These are phyloP conservation scores for Rhopalosiphum nymphaeae DNA, from an alignment of 2,888 invertebrate genomes.

Conservation along the genomic window DNA sequence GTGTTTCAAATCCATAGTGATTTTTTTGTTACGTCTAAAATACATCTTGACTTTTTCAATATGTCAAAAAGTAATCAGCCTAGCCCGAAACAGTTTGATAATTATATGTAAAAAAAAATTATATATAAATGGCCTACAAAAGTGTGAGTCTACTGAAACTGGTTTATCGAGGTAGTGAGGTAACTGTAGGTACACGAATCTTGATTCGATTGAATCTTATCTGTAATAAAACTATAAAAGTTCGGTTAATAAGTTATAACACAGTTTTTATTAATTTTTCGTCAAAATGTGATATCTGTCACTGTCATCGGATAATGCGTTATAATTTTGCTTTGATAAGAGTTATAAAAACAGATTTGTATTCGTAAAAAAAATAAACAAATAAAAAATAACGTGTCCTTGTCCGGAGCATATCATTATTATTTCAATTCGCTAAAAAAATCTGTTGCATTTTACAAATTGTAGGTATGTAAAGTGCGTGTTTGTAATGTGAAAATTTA, in stretches of 20 bases:
- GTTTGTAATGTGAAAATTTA: neutral
- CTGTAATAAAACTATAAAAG: neutral
- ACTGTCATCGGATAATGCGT: neutral
- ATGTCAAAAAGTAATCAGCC: neutral
- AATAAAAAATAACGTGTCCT: neutral
- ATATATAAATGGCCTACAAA: neutral
- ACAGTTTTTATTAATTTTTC: neutral
- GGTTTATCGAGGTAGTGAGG: neutral
- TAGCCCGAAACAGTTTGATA: neutral
- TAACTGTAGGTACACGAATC: neutral
- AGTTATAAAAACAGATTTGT: neutral
- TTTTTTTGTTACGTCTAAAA: neutral
- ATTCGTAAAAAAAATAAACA: neutral
- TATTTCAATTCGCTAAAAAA: neutral
- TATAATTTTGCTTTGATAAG: neutral
- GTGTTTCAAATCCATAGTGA: neutral
- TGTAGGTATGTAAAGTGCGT: neutral
- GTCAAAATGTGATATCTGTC: neutral
- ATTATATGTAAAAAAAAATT: neutral
- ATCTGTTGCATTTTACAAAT: neutral
- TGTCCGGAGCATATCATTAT: neutral
- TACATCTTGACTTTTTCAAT: neutral
- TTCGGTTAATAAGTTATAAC: neutral
- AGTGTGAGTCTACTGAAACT: neutral
- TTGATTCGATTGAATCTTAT: neutral